Evolutionary conservation across 2,113 vertebrate genomes (phyloP), one percentile per base, ranked within the genome.

Genomic region (Engystomops pustulosus): DNA sequence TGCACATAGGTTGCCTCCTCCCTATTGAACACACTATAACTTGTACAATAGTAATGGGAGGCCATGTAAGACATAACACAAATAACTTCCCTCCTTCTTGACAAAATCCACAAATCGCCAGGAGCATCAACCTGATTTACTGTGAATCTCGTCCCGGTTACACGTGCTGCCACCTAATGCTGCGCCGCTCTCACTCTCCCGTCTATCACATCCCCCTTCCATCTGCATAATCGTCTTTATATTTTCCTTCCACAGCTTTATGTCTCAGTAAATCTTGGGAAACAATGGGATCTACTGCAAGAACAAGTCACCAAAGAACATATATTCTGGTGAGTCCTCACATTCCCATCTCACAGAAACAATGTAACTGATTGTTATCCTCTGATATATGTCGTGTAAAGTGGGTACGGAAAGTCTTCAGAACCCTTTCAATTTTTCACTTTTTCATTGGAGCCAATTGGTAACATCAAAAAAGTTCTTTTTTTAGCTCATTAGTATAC

Each of bases 231-330:
- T 76, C 58, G 2, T 72, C 18, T 45, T 45, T 69, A 53, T 74
- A 27, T 58, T 76, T 60, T 2, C 4, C 81, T 6, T 75, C 71
- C 78, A 0, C 88, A 99, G 98, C 93, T 99, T 12, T 97, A 95
- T 32, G 93, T 93, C 17, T 97, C 98, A 0, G 85, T 88, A 6
- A 96, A 99, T 89, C 87, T 99, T 90, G 98, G 97, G 4, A 95
- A 91, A 86, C 97, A 95, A 89, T 99, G 97, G 98, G 94, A 88
- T 0, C 91, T 96, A 41, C 91, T 99, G n/a, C 96, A 96, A 88
- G 97, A 99, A 83, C 92, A 90, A 18, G 97, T 97, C 86, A 96
- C 96, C 85, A 98, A 98, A 89, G 98, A 97, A 86, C 93, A 92
- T 78, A 91, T 98, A 65, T 99, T 95, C 92, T 99, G 97, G 98